Conservation (phyloP, 92 coral and sea anemone species). For the Hydrozoanthus gracilis region DNA sequence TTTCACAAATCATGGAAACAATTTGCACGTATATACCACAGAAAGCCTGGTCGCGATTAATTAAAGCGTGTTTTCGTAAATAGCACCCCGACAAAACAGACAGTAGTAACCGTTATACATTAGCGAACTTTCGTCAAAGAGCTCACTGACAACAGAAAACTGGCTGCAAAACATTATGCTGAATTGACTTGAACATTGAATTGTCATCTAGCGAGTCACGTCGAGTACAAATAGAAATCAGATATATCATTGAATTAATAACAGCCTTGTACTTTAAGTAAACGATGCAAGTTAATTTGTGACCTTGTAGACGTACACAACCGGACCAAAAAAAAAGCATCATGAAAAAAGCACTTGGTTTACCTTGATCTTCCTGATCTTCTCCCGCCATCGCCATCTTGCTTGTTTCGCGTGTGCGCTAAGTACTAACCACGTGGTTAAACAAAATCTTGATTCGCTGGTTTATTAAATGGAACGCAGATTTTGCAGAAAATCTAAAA, state of each 20-base stretch:
- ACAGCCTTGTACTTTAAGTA: constrained; percentile 30
- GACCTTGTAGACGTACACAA: neutral
- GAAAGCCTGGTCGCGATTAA: too few species aligned
- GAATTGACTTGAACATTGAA: constrained; percentile 11
- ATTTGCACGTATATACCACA: too few species aligned
- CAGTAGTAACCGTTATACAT: too few species aligned
- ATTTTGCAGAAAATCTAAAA: too few species aligned
- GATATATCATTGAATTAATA: constrained; percentile 22
- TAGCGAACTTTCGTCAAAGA: too few species aligned
- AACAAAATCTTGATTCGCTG: too few species aligned
- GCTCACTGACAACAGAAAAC: constrained; percentile 36
- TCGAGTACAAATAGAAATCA: constrained; percentile 6
- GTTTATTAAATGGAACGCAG: too few species aligned
- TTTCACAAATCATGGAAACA: constrained; percentile 18
- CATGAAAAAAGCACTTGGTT: constrained; percentile 15
- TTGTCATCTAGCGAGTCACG: constrained; percentile 12
- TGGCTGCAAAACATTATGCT: constrained; percentile 3
- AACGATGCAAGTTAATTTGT: constrained; percentile 2
- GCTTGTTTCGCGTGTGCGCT: constrained; percentile 10
- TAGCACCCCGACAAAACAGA: too few species aligned
- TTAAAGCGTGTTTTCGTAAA: too few species aligned
- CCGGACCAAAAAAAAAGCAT: too few species aligned
- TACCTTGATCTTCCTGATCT: constrained; percentile 2
- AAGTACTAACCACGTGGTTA: neutral
- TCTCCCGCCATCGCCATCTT: constrained; percentile 13